Evolutionary conservation across 2,888 invertebrate genomes (phyloP), one percentile per base, ranked within the genome.

Genomic region (Zhuqinia jingwanae): DNA sequence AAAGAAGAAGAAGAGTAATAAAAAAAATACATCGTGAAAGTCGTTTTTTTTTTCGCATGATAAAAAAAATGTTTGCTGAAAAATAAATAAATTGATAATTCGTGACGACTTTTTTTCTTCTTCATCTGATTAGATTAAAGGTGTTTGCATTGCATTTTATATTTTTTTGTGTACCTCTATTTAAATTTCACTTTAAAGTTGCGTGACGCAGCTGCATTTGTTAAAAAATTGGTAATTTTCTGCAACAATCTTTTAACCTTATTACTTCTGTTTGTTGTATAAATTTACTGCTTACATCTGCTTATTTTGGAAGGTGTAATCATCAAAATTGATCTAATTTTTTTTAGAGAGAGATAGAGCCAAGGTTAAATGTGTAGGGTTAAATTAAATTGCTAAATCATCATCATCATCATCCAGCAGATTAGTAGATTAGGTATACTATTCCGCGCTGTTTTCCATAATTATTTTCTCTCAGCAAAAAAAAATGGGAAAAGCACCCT

Each of bases 171-270:
- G 36, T 8, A 3, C 8, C 8, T 36, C 8, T 36, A 36, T 36
- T 3, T 8, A 6, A 3, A 36, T 36, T 36, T 50, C 36, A 73
- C 15, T 58, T 25, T 70, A n/a, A 2, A 17, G 17, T 76, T 83
- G 83, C 83, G 76, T 83, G 83, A 50, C 42, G 65, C 83, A 83
- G 50, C 83, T 83, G 83, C 83, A 83, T 76, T 75, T 75, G 82
- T 76, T n/a, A n/a, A 36, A 50, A 30, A 36, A 17, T 27, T 30
- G 75, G 53, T 25, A 53, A 50, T 53, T 65, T 83, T 65, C 50
- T 75, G 36, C 22, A 47, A n/a, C 63, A 42, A 50, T 30, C 36
- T 36, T 8, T 36, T 47, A 82, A 60, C 75, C 50, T n/a, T 76
- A 63, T 83, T 53, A 56, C 17, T 53, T 42, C 36, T 82, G 30